phyloP scores from a whole-genome alignment of 2,113 vertebrate genomes.

The Chlorocebus sabaeus region DNA sequence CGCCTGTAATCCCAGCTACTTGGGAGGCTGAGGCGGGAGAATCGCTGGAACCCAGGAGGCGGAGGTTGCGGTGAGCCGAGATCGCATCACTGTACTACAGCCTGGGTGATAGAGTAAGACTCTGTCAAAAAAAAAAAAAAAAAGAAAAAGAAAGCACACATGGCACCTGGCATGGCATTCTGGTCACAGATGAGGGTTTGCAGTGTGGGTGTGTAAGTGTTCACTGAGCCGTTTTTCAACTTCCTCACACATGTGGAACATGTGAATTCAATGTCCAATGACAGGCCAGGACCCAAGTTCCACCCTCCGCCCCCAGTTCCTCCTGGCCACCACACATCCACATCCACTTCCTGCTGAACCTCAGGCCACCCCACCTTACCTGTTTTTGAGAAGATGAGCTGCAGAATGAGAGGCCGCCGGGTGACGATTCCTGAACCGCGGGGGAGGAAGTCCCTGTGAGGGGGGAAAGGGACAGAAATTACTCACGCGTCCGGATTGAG shows the following conservation, averaged over 20 bases:
- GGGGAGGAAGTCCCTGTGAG: slow-evolving; percentile 94
- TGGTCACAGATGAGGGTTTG: not conserved
- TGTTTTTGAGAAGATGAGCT: slow-evolving; percentile 97
- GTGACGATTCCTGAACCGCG: slow-evolving; percentile 97
- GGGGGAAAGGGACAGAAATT: slow-evolving; percentile 1
- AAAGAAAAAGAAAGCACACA: not conserved
- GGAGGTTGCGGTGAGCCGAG: too few species aligned
- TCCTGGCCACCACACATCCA: not conserved
- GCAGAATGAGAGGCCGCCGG: slow-evolving; percentile 95
- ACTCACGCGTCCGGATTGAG: not conserved
- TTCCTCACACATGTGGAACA: not conserved
- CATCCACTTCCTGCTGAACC: fast-evolving
- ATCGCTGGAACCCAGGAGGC: too few species aligned
- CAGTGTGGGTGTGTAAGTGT: not conserved
- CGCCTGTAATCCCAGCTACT: not conserved
- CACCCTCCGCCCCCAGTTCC: too few species aligned
- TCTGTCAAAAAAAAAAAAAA: too few species aligned
- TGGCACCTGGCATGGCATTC: not conserved
- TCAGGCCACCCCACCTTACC: slow-evolving; percentile 79
- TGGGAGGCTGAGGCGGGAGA: not conserved
- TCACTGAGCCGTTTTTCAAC: not conserved
- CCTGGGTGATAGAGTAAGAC: not conserved
- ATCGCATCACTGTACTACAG: not conserved
- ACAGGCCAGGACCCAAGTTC: not conserved
- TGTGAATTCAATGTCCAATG: not conserved